Conservation (phyloP, 2,888 invertebrate species). For the Pteria penguin region DNA sequence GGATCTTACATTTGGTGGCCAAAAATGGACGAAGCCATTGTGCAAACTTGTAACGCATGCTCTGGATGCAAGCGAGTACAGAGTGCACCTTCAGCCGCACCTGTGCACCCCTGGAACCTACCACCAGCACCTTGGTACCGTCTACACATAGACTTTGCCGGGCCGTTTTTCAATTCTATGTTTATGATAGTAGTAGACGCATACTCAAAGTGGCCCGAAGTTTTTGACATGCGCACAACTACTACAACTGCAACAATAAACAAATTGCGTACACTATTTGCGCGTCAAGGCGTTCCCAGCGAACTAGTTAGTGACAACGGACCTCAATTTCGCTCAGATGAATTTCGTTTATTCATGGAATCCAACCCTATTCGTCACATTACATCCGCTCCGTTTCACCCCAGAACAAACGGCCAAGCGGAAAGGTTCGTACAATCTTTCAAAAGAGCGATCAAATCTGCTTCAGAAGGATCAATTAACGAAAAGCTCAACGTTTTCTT, state of each 20-base stretch:
- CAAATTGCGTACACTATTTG: slow-evolving; percentile 66
- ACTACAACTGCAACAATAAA: slow-evolving; percentile 8
- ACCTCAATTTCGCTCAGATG: slow-evolving; percentile 71
- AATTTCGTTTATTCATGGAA: slow-evolving; percentile 1
- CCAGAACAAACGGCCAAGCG: slow-evolving; percentile 52
- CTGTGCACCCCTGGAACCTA: slow-evolving; percentile 63
- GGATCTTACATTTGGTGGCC: slow-evolving; percentile 68
- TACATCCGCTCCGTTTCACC: slow-evolving; percentile 46
- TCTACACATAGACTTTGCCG: slow-evolving; percentile 80
- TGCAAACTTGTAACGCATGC: slow-evolving; percentile 50
- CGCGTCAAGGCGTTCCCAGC: slow-evolving; percentile 80
- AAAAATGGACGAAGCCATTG: slow-evolving; percentile 48
- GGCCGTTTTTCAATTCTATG: slow-evolving; percentile 62
- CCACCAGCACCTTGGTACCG: slow-evolving; percentile 73
- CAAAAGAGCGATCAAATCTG: slow-evolving; percentile 7
- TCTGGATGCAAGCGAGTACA: slow-evolving; percentile 36
- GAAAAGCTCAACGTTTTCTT: slow-evolving; percentile 3
- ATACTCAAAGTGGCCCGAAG: slow-evolving; percentile 30
- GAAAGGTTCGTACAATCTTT: slow-evolving; percentile 49
- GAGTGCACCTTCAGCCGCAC: slow-evolving; percentile 51
- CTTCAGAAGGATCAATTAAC: not conserved
- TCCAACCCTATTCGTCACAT: not conserved
- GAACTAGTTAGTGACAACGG: not conserved
- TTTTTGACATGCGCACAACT: slow-evolving; percentile 23
- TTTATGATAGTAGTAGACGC: slow-evolving; percentile 28